A percentile compares a stretch with the other conserved stretches of the same genome.
Evolutionary conservation across 2,888 invertebrate genomes (phyloP).

Genomic region (Oscheius onirici): DNA sequence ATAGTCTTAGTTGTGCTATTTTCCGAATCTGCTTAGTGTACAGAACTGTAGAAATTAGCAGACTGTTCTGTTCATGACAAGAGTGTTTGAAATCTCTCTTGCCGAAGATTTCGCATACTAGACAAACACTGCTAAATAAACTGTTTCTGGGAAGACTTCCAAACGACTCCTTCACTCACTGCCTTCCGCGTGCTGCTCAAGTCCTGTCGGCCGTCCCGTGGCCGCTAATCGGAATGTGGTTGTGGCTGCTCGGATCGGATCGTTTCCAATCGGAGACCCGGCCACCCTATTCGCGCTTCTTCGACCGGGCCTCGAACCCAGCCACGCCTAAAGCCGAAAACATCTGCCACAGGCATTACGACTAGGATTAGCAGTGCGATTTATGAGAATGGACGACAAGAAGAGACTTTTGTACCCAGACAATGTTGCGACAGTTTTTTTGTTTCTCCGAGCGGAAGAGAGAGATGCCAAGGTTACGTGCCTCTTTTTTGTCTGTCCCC

Average conservation of each 20-base stretch:
- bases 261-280: constrained; percentile 20
- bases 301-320: constrained; percentile 4
- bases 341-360: constrained; percentile 16
- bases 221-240: constrained; percentile 32
- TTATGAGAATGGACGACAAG: not conserved
- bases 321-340: constrained; percentile 31
- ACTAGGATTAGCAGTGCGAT: constrained; percentile 8
- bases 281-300: constrained; percentile 15
- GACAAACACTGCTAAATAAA: too few relatives aligned
- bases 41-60: too few relatives aligned
- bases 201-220: not conserved
- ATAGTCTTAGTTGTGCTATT: too few relatives aligned
- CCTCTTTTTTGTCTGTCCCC: too few relatives aligned
- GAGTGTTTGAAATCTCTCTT: too few relatives aligned
- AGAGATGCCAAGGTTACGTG: too few relatives aligned
- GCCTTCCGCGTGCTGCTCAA: constrained; percentile 10
- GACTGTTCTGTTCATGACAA: too few relatives aligned
- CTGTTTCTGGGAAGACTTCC: too few relatives aligned
- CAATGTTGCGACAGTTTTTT: too few relatives aligned
- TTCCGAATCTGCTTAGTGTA: too few relatives aligned
- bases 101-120: too few relatives aligned
- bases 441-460: too few relatives aligned
- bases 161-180: not conserved
- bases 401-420: not conserved
- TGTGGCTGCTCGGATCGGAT: constrained; percentile 33